Evolutionary conservation across 92 coral and sea anemone genomes (phyloP).

Genomic region (Metridium senile): DNA sequence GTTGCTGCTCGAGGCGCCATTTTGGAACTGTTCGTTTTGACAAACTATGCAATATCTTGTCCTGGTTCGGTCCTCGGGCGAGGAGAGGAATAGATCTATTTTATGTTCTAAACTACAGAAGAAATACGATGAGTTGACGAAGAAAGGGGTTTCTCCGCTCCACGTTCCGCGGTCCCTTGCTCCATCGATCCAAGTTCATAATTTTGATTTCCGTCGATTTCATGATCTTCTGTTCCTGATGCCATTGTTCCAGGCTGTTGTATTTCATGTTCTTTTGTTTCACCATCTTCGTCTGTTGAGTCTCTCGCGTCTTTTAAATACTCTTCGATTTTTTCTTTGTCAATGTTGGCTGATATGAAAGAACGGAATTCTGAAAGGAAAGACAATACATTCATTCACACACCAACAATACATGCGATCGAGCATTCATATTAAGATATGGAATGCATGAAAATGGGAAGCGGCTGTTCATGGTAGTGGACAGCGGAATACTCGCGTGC

Average conservation of each 20-base stretch:
- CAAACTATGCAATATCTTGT: too few species aligned
- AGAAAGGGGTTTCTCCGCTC: not conserved
- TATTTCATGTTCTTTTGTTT: not conserved
- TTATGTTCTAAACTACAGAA: not conserved
- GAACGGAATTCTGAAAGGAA: conserved; percentile 11
- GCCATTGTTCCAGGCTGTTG: not conserved
- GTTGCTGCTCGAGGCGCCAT: too few species aligned
- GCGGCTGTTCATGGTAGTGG: too few species aligned
- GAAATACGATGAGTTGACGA: not conserved
- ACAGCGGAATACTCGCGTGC: too few species aligned
- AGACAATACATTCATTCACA: too few species aligned
- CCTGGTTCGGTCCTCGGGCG: too few species aligned
- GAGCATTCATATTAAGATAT: too few species aligned
- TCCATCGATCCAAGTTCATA: not conserved
- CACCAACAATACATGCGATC: too few species aligned
- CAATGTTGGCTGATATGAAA: conserved; percentile 10
- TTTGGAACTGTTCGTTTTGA: too few species aligned
- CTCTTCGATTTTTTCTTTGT: not conserved
- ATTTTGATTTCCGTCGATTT: not conserved
- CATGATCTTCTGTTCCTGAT: not conserved
- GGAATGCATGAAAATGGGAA: too few species aligned
- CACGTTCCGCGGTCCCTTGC: not conserved
- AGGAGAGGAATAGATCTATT: too few species aligned
- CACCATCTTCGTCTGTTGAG: not conserved
- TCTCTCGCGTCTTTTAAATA: not conserved